Conservation (phyloP, 1,140 invertebrate species). For the Sitophilus oryzae region DNA sequence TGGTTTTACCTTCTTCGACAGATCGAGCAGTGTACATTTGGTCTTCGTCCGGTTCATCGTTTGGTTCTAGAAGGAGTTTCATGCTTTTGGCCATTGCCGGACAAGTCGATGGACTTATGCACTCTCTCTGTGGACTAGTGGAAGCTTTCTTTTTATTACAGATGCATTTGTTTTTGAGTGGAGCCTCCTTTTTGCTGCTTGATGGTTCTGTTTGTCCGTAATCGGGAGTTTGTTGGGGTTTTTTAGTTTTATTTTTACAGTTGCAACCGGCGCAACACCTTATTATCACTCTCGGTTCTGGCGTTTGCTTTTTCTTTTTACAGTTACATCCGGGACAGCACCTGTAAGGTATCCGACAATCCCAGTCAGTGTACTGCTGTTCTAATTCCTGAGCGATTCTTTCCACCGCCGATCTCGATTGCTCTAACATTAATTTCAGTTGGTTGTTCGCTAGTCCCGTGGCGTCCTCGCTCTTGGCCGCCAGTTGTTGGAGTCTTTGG, state of each 20-base stretch:
- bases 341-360: conserved; percentile 8
- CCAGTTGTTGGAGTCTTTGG: conserved; percentile 9
- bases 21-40: conserved; percentile 25
- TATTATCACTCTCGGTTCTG: conserved; percentile 10
- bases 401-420: conserved; percentile 30
- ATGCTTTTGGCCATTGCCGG: not conserved
- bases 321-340: conserved; percentile 19
- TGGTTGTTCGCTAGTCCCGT: conserved; percentile 22
- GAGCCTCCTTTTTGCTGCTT: not conserved
- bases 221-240: not conserved
- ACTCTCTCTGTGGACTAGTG: no score
- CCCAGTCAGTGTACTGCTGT: conserved; percentile 27
- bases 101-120: no score
- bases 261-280: conserved; percentile 12
- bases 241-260: conserved; percentile 8
- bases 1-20: conserved; percentile 11
- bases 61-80: not conserved
- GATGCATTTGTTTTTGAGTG: no score
- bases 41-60: conserved; percentile 18
- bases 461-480: not conserved
- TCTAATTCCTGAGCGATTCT: conserved; percentile 23
- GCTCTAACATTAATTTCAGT: conserved; percentile 28
- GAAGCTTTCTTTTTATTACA: no score
- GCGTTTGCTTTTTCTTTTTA: conserved; percentile 2
- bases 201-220: not conserved